These are phyloP conservation scores for Philhelius pedissequus DNA, from an alignment of 2,888 invertebrate genomes.

Conservation along the genomic window DNA sequence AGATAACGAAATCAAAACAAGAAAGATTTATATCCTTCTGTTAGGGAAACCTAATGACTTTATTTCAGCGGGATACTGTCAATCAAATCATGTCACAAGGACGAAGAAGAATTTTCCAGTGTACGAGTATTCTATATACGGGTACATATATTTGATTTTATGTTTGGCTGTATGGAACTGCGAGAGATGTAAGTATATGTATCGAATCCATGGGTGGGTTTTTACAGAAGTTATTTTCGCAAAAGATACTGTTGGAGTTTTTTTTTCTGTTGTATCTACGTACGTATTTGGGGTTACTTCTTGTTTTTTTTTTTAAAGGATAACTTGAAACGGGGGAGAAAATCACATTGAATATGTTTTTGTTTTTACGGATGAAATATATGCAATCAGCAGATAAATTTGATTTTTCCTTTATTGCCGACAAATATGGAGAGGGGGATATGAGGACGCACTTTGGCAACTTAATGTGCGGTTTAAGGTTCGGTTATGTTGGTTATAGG, in stretches of 20 bases:
- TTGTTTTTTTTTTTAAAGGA: background rate
- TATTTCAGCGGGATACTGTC: slow-evolving; percentile 50
- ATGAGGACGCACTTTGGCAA: background rate
- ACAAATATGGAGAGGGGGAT: background rate
- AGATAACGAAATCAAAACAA: background rate
- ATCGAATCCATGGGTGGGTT: slow-evolving; percentile 10
- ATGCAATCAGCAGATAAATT: slow-evolving; percentile 44
- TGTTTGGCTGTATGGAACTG: background rate
- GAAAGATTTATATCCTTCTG: slow-evolving; percentile 28
- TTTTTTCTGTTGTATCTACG: background rate
- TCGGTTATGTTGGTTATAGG: background rate
- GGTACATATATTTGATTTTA: background rate
- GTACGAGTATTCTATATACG: background rate
- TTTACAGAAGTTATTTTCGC: slow-evolving; percentile 40
- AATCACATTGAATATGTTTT: slow-evolving; percentile 43
- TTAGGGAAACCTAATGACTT: slow-evolving; percentile 48
- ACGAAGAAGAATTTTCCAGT: no score
- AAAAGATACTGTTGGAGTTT: slow-evolving; percentile 28
- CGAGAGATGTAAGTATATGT: no score
- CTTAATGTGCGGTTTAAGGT: slow-evolving; percentile 6
- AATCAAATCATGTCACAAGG: slow-evolving; percentile 3
- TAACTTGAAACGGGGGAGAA: no score
- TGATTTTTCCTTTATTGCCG: slow-evolving; percentile 27
- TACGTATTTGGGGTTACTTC: background rate
- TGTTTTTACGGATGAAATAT: slow-evolving; percentile 28